Conservation (phyloP, 2,113 vertebrate genomes). For the Leiothrix lutea region DNA sequence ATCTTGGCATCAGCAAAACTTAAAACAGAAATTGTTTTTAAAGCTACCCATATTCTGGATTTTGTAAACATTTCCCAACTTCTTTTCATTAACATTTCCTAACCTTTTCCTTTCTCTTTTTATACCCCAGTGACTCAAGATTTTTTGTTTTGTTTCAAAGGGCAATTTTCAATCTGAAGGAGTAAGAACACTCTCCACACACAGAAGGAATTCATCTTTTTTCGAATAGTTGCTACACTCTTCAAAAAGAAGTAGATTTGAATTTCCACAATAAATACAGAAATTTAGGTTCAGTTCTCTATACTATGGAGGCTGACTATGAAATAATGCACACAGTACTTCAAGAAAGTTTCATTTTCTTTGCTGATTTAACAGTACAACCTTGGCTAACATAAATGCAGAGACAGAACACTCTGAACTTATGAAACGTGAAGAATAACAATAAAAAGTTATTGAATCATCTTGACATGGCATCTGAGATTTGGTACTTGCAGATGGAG, state of each 20-base stretch:
- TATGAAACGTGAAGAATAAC: not conserved
- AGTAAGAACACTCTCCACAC: not conserved
- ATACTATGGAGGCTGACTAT: not conserved
- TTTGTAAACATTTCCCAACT: not conserved
- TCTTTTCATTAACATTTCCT: not conserved
- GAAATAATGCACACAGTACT: accelerated
- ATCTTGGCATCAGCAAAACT: not conserved
- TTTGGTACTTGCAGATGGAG: not conserved
- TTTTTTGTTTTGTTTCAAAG: not conserved
- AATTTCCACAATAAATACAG: not conserved
- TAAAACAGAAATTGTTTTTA: not conserved
- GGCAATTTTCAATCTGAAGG: not conserved
- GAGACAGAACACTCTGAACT: not conserved
- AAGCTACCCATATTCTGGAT: not conserved
- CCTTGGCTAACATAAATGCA: not conserved
- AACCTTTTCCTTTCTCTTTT: not conserved
- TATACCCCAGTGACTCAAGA: not conserved
- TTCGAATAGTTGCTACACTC: not conserved
- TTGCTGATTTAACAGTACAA: not conserved
- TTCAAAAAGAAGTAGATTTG: not conserved
- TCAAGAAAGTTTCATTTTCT: not conserved
- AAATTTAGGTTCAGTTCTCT: not conserved
- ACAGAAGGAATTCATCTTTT: not conserved
- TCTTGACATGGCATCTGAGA: not conserved
- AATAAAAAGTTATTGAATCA: not conserved